phyloP scores from a whole-genome alignment of 2,797 vertebrate genomes.

The Micromesistius poutassou region DNA sequence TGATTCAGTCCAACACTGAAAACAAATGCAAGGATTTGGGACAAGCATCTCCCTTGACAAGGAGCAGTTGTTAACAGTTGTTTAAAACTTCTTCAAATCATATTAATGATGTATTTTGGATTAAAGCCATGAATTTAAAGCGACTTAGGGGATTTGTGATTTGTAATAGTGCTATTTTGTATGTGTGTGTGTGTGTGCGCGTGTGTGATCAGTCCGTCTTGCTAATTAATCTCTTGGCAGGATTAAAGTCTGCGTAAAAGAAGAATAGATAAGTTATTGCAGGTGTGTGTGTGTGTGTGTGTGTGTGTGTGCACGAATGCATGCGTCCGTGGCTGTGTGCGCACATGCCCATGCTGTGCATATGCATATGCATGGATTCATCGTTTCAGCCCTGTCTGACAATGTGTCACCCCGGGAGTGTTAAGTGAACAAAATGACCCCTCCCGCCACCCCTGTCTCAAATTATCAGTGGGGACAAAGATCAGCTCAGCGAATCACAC shows the following conservation, averaged over 20 bases:
- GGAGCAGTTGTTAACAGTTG: neutral
- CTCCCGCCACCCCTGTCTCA: neutral
- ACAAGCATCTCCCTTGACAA: neutral
- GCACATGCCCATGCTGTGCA: too few species aligned
- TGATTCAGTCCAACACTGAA: neutral
- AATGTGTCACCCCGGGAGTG: slow-evolving; percentile 7
- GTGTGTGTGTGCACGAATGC: neutral
- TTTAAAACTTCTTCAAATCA: neutral
- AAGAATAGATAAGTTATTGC: neutral
- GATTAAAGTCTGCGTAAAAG: neutral
- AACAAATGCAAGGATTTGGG: neutral
- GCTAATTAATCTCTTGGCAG: slow-evolving; percentile 1
- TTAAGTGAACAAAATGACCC: slow-evolving; percentile 8
- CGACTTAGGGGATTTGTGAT: neutral
- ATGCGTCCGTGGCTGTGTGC: neutral
- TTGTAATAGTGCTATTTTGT: neutral
- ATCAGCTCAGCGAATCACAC: neutral
- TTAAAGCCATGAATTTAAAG: neutral
- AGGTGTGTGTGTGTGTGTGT: neutral
- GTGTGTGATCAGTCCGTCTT: neutral
- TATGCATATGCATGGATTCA: slow-evolving; percentile 4
- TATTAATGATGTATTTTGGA: neutral
- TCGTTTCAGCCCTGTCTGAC: slow-evolving; percentile 1
- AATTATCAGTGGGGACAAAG: neutral
- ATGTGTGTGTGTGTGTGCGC: neutral